These are phyloP conservation scores for Megaceryle torquata DNA, from an alignment of 2,113 vertebrate species.

Conservation along the genomic window DNA sequence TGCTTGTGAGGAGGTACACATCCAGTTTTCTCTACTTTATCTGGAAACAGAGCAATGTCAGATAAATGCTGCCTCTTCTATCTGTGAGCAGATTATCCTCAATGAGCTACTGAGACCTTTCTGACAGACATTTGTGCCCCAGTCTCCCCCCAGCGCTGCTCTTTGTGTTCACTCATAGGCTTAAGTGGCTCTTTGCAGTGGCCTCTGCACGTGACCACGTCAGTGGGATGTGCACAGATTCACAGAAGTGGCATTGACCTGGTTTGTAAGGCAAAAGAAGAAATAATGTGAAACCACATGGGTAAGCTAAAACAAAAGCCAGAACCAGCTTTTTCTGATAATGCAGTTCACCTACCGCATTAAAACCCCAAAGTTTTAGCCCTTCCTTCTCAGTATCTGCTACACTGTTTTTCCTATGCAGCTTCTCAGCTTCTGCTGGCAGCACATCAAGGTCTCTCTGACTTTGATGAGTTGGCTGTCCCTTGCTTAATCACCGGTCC, in stretches of 20 bases:
- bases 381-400: not conserved
- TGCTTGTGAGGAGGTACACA: not conserved
- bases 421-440: not conserved
- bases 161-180: not conserved
- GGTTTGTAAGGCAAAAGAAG: not conserved
- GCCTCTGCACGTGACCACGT: not conserved
- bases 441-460: not conserved
- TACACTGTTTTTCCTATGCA: not conserved
- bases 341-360: not conserved
- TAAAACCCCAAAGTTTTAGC: not conserved
- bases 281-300: not conserved
- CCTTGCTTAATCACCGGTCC: not conserved
- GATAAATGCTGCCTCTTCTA: not conserved
- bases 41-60: not conserved
- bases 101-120: not conserved
- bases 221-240: not conserved
- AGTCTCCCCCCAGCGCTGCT: fast-evolving
- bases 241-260: not conserved
- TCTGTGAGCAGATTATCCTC: too few species aligned
- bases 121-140: not conserved
- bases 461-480: not conserved
- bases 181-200: not conserved
- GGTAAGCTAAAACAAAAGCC: not conserved
- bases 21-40: not conserved
- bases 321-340: not conserved